phyloP scores from a whole-genome alignment of 2,888 invertebrate genomes.

The Eupithecia centaureata region DNA sequence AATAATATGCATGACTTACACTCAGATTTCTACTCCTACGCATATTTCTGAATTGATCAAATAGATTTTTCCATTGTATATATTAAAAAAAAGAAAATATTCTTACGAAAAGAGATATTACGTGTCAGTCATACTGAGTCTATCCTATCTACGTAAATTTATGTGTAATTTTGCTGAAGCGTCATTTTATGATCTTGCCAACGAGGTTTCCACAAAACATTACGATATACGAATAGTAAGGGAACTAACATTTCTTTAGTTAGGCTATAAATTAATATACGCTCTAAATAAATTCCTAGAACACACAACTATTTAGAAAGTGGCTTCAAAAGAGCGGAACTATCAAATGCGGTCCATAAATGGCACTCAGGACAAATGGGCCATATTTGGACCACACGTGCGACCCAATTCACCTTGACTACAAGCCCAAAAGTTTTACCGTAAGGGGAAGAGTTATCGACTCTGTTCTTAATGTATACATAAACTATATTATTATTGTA shows the following conservation, averaged over 20 bases:
- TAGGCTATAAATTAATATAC: not conserved
- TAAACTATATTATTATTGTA: no score
- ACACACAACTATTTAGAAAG: slow-evolving; percentile 31
- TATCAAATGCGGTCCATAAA: slow-evolving; percentile 25
- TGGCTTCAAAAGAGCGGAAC: slow-evolving; percentile 15
- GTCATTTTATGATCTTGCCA: not conserved
- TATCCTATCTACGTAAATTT: no score
- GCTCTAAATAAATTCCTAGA: slow-evolving; percentile 2
- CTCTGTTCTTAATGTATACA: no score
- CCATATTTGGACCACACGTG: slow-evolving; percentile 41
- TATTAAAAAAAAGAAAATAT: no score
- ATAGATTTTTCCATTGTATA: no score
- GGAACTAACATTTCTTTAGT: not conserved
- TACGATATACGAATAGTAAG: not conserved
- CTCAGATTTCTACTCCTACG: no score
- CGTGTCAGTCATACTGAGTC: no score
- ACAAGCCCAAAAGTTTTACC: slow-evolving; percentile 25
- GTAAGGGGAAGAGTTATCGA: slow-evolving; percentile 20
- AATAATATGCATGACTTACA: no score
- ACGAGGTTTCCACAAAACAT: not conserved
- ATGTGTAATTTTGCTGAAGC: no score
- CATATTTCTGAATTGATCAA: no score
- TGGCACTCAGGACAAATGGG: slow-evolving; percentile 18
- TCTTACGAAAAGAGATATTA: no score
- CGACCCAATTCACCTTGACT: slow-evolving; percentile 39